These are phyloP conservation scores for Heliconius aoede DNA, from an alignment of 2,888 invertebrate genomes.

Conservation along the genomic window DNA sequence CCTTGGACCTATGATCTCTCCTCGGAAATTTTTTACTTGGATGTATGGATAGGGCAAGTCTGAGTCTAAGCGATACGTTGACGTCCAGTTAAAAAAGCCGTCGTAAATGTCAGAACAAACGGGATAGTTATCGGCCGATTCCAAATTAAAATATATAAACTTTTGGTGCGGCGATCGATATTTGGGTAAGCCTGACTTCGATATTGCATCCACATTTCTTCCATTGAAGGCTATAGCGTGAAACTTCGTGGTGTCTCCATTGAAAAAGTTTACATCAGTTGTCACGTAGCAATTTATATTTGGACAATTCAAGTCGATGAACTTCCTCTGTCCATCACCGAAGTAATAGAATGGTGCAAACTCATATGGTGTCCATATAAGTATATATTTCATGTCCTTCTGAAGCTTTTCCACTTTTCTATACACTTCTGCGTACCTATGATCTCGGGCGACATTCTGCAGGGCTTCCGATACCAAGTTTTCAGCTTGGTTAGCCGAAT, in stretches of 20 bases:
- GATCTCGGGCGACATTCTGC: slow-evolving; percentile 63
- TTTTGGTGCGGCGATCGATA: slow-evolving; percentile 63
- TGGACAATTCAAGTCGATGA: slow-evolving; percentile 69
- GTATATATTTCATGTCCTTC: slow-evolving; percentile 65
- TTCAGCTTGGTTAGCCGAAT: slow-evolving; percentile 50
- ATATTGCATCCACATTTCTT: slow-evolving; percentile 54
- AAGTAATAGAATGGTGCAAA: slow-evolving; percentile 65
- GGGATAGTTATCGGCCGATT: slow-evolving; percentile 72
- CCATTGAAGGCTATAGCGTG: slow-evolving; percentile 73
- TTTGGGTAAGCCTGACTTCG: slow-evolving; percentile 55
- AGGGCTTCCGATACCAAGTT: slow-evolving; percentile 62
- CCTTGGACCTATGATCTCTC: slow-evolving; percentile 67
- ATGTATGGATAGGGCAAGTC: slow-evolving; percentile 71
- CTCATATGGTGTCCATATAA: slow-evolving; percentile 65
- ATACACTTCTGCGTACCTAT: slow-evolving; percentile 66
- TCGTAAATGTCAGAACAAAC: slow-evolving; percentile 63
- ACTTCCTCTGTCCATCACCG: slow-evolving; percentile 63
- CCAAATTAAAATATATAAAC: slow-evolving; percentile 72
- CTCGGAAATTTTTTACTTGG: slow-evolving; percentile 57
- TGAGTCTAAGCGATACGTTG: slow-evolving; percentile 73
- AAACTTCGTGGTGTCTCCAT: slow-evolving; percentile 61
- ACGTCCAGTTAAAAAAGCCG: slow-evolving; percentile 76
- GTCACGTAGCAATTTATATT: slow-evolving; percentile 69
- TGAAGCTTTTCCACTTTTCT: slow-evolving; percentile 59
- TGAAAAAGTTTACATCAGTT: slow-evolving; percentile 57